Conservation (phyloP, 2,797 vertebrate species). For the Apodemus agrarius region DNA sequence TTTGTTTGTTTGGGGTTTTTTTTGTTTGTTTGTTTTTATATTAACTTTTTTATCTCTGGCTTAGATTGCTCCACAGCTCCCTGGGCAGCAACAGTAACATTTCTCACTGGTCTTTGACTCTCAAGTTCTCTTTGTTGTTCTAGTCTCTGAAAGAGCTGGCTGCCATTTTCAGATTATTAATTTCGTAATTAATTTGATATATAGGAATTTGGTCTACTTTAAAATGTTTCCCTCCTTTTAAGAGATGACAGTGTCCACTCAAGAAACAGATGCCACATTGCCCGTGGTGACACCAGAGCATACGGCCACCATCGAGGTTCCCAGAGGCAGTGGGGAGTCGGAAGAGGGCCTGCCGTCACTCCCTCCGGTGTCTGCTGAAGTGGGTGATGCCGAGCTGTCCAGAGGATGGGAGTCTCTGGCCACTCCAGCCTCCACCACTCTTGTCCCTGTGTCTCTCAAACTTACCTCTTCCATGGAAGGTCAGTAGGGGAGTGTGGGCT, state of each 20-base stretch:
- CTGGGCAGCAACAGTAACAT: not conserved
- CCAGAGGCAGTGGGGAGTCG: not conserved
- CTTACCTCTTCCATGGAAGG: slow-evolving; percentile 73
- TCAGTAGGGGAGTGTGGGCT: slow-evolving; percentile 64
- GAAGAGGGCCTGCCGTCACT: slow-evolving; percentile 63
- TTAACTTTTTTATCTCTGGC: slow-evolving; percentile 6
- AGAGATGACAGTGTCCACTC: slow-evolving; percentile 70
- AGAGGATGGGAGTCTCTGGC: slow-evolving; percentile 55
- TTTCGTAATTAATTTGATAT: not conserved
- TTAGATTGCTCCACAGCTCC: not conserved
- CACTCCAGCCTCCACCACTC: slow-evolving; percentile 45
- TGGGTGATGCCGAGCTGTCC: slow-evolving; percentile 64
- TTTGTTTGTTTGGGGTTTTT: not conserved
- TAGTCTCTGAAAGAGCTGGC: not conserved
- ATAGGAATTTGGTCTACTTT: slow-evolving; percentile 22
- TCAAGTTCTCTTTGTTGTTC: not conserved
- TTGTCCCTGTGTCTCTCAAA: not conserved
- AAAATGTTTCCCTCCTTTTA: slow-evolving; percentile 49
- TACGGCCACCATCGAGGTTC: slow-evolving; percentile 45
- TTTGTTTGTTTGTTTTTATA: not conserved
- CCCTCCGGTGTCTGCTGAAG: slow-evolving; percentile 10
- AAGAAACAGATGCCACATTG: slow-evolving; percentile 67
- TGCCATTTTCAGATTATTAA: not conserved
- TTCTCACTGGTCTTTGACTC: not conserved
- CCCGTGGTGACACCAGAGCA: slow-evolving; percentile 49